These are phyloP conservation scores for Megalonaias nervosa DNA, from an alignment of 1,140 invertebrate species.

Conservation along the genomic window DNA sequence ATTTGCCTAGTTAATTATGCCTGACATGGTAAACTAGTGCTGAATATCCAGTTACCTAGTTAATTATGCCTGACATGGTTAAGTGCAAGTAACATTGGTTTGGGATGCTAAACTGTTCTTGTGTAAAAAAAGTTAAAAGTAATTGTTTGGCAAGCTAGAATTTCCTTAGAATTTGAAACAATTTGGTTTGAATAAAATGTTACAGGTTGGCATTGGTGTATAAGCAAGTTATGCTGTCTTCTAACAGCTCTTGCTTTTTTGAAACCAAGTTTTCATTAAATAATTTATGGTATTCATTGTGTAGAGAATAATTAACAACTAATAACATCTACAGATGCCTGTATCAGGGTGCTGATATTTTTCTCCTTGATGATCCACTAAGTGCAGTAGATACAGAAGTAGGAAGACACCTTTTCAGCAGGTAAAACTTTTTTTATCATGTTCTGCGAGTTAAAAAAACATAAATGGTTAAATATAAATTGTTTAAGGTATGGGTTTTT, in stretches of 20 bases:
- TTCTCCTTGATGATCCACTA: constrained; percentile 84
- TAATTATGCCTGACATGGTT: too few relatives aligned
- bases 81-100: rapidly evolving
- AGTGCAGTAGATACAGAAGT: constrained; percentile 86
- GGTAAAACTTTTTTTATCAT: constrained; percentile 28
- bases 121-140: rapidly evolving
- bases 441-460: background rate
- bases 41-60: too few relatives aligned
- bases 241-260: too few relatives aligned
- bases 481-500: background rate
- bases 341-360: constrained; percentile 84
- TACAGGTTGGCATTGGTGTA: too few relatives aligned
- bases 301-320: too few relatives aligned
- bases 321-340: constrained; percentile 74
- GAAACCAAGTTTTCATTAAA: too few relatives aligned
- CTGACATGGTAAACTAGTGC: too few relatives aligned
- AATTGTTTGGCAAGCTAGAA: background rate
- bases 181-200: background rate
- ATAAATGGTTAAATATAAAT: background rate
- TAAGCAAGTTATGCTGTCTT: too few relatives aligned
- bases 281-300: too few relatives aligned
- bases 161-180: background rate
- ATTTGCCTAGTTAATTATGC: too few relatives aligned
- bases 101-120: too few relatives aligned
- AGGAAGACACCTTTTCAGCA: constrained; percentile 81